Evolutionary conservation across 2,113 vertebrate genomes (phyloP).

Genomic region (Chaenogobius annularis): DNA sequence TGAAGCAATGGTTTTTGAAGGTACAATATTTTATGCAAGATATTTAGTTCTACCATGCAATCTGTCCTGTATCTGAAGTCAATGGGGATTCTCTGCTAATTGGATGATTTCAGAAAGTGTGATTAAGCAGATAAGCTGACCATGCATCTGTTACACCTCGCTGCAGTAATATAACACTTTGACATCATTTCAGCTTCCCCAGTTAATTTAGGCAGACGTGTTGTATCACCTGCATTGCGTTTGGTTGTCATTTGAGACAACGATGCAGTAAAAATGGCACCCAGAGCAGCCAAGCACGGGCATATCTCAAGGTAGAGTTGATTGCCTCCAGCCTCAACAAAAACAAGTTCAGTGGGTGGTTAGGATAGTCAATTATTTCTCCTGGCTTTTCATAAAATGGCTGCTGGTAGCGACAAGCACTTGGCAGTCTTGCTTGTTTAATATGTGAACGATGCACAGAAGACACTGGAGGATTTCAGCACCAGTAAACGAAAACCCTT

Average conservation of each 20-base stretch:
- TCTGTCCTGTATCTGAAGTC: slow-evolving; percentile 47
- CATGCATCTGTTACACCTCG: slow-evolving; percentile 67
- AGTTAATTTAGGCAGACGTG: slow-evolving; percentile 55
- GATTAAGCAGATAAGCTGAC: slow-evolving; percentile 65
- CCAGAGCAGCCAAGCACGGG: slow-evolving; percentile 33
- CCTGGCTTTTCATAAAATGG: slow-evolving; percentile 26
- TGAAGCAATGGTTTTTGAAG: not conserved
- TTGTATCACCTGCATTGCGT: slow-evolving; percentile 69
- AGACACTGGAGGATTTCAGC: not conserved
- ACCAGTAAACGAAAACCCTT: not conserved
- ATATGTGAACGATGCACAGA: not conserved
- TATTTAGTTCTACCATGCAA: slow-evolving; percentile 44
- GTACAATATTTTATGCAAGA: not conserved
- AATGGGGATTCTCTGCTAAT: slow-evolving; percentile 46
- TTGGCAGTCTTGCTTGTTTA: not conserved
- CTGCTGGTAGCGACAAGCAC: slow-evolving; percentile 13
- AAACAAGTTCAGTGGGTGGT: slow-evolving; percentile 33
- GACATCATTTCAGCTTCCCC: slow-evolving; percentile 60
- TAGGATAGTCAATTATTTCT: slow-evolving; percentile 32
- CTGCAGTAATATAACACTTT: slow-evolving; percentile 56
- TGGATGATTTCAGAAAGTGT: slow-evolving; percentile 56
- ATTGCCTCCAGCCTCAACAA: slow-evolving; percentile 33
- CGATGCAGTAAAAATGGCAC: slow-evolving; percentile 21
- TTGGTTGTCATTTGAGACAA: slow-evolving; percentile 37
- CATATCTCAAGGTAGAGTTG: slow-evolving; percentile 38